Evolutionary conservation across 2,797 vertebrate genomes (phyloP), one percentile per base, ranked within the genome.

Genomic region (Hemibagrus guttatus): DNA sequence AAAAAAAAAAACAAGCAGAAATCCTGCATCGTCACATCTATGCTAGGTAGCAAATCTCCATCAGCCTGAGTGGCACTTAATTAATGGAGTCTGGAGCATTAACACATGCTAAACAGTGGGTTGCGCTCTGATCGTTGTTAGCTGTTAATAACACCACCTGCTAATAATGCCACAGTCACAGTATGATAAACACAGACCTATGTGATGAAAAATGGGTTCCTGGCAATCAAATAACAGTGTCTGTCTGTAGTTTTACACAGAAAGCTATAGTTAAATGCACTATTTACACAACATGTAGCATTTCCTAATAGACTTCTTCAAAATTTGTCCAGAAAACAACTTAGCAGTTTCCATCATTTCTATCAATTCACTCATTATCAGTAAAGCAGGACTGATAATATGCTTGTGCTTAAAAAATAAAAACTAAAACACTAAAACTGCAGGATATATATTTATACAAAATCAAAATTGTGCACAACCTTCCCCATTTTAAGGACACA

Each of bases 51-150:
- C 52, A 80, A 64, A 79, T 66, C 31, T 58, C 28, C 46, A 79
- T 68, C 49, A 80, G 63, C 68, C 16, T 84, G 83, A 84, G 83
- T 74, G 83, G 69, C 49, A 80, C 63, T 56, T 68, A 80, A 84
- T 84, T 81, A 85, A 80, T 81, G 76, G 61, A 17, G 52, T 71
- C 31, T 81, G 52, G 35, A 61, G 52, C 61, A 81, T 81, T 80
- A 80, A 52, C 39, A 75, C 69, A 63, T 81, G 79, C 79, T 64
- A 84, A 84, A 84, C 83, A 46, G 68, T 84, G 83, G 69, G 83
- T 74, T 61, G 69, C 69, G 35, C 54, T 84, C 83, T 42, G 68
- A 72, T 84, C 35, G 83, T 59, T 59, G 83, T 58, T 72, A 68
- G 63, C 46, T 85, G 63, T 79, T 75, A 84, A 74, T 85, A 80